Base-by-base conservation (phyloP, 2,888 invertebrate genomes). In the Sialis fuliginosa region DNA sequence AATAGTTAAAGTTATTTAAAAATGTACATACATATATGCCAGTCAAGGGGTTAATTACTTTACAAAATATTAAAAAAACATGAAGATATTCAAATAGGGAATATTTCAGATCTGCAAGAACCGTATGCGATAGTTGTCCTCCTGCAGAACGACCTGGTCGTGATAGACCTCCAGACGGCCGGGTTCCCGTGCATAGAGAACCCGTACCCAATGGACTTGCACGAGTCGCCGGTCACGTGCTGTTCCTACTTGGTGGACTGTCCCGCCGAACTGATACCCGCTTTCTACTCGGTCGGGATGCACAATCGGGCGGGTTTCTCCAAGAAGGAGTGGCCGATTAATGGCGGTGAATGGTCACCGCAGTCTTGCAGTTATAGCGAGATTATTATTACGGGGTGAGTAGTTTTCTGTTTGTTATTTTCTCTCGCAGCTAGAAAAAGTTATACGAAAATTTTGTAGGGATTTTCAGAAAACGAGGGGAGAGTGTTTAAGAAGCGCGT, bases 111-210 rank as follows among this genome's bases (percentile, higher is more conserved):
- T 66, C 82, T 88, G 66, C 95, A 95, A 70, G 96, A 97, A 64
- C 97, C 98, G 46, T 93, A 90, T 68, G 96, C 93, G 61, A 89
- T 98, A 64, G 91, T 95, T 60, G 97, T 97, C 57, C 77, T 98
- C 50, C 81, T 98, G 56, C 92, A 93, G 71, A 91, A 92, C 71
- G 97, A 98, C 71, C 76, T 98, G 65, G 95, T 98, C 63, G 86
- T 97, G 60, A 90, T 98, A 65, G 98, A 98, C 72, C 78, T 98
- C 61, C 83, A 84, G 62, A 84, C 90, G 44, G 79, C 86, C 49
- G 96, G 96, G 62, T 98, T 95, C 72, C 97, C 97, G 30, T 93
- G 95, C 69, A 91, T 96, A 71, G 96, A 97, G 70, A 96, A 96
- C 72, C 98, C 97, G 41, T 97, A 98, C 72, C 92, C 97, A 52